Evolutionary conservation across 1,140 invertebrate genomes (phyloP), one percentile per base, ranked within the genome.

Genomic region (Andrena cerasifolii): DNA sequence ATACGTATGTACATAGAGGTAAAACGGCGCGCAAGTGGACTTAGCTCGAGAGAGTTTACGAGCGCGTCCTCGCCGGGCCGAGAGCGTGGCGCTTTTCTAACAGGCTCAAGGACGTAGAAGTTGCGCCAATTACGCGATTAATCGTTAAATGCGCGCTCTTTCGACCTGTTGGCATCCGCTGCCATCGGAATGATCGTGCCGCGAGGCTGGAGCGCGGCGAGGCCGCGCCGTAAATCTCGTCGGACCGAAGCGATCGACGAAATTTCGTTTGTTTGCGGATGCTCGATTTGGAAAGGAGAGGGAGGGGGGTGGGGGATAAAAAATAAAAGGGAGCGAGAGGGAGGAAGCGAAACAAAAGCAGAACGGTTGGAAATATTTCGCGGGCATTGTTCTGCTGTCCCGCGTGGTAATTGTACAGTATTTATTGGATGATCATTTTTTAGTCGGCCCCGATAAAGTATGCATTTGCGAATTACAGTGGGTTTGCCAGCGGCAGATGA

Each of bases 121-220:
- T 79, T 75, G 80, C 70, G 77, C 68, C 80, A 82, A 82, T 82
- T 82, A 82, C 59, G 80, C 80, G 59, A 75, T 66, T 82, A 82
- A 79, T 82, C 62, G 78, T 51, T 76, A 68, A 75, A 75, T 14
- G 70, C 73, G 49, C 58, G 78, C 31, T 56, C 65, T 63, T 76
- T 76, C 75, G 74, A 78, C 51, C 74, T 63, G 66, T 49, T 47
- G 59, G 16, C 65, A 43, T 70, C 28, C 59, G 18, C 14, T 4
- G 28, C 10, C 49, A 54, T 31, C 61, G 26, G 18, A 26, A 33
- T 33, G 31, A 47, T 58, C 10, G 21, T 3, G 36, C 53, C 14
- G 4, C 61, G 8, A 3, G 36, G 36, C 36, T 45, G n/a, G 49
- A 63, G 24, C 36, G 36, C 36, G 10, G 36, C 36, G 36, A 40